A percentile compares a stretch with the other conserved stretches of the same genome.
phyloP scores from a whole-genome alignment of 1,140 invertebrate genomes.

The Eurosta solidaginis region DNA sequence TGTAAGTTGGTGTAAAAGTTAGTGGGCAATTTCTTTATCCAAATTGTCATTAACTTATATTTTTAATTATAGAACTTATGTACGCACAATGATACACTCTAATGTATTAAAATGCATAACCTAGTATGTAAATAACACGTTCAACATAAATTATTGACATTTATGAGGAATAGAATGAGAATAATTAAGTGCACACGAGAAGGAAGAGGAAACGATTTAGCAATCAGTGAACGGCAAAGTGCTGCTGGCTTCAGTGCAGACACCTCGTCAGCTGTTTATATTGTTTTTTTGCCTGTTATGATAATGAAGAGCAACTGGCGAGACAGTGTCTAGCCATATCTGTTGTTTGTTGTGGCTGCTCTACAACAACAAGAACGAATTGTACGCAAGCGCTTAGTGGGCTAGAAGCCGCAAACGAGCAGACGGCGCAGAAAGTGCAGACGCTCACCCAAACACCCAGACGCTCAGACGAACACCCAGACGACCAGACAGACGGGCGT shows the following conservation, averaged over 20 bases:
- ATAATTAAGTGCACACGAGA: background rate
- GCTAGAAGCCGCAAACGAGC: conserved; percentile 16
- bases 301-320: conserved; percentile 57
- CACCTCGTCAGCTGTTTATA: conserved; percentile 32
- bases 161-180: background rate
- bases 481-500: conserved; percentile 24
- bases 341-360: conserved; percentile 21
- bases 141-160: background rate
- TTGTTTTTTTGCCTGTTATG: conserved; percentile 35
- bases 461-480: conserved; percentile 28
- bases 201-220: background rate
- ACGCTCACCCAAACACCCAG: conserved; percentile 27
- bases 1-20: too few species aligned
- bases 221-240: background rate
- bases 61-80: too few species aligned
- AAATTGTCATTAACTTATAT: too few species aligned
- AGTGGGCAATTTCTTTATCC: too few species aligned
- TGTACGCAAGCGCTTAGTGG: conserved; percentile 22
- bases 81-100: too few species aligned
- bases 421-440: conserved; percentile 17
- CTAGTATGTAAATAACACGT: background rate
- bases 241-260: background rate
- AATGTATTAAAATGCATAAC: too few species aligned
- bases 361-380: conserved; percentile 2
- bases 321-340: conserved; percentile 54